phyloP scores from a whole-genome alignment of 2,888 invertebrate species.

The Drosophila yooni region DNA sequence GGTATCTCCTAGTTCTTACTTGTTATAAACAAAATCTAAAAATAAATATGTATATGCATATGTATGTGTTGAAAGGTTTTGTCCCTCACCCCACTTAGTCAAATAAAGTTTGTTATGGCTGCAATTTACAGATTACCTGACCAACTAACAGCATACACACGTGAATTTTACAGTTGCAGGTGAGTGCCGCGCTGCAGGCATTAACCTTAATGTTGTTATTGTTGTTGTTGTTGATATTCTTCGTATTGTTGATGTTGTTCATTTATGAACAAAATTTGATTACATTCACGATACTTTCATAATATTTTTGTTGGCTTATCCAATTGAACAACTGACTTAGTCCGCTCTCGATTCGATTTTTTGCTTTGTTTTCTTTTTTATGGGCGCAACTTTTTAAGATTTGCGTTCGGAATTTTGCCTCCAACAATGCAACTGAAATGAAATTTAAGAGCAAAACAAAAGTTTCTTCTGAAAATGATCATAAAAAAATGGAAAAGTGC shows the following conservation, averaged over 20 bases:
- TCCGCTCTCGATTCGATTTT: slow-evolving; percentile 9
- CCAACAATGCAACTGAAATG: slow-evolving; percentile 37
- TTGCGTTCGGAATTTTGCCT: slow-evolving; percentile 17
- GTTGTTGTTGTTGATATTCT: slow-evolving; percentile 6
- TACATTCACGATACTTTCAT: slow-evolving; percentile 43
- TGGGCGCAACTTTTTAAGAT: slow-evolving; percentile 42
- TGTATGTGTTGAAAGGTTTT: slow-evolving; percentile 3
- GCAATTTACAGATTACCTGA: slow-evolving; percentile 29
- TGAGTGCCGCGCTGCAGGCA: slow-evolving; percentile 1
- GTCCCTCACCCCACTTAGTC: background rate
- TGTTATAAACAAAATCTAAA: background rate
- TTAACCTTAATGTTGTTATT: slow-evolving; percentile 6
- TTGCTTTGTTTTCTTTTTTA: slow-evolving; percentile 25
- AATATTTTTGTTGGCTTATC: slow-evolving; percentile 38
- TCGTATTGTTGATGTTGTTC: background rate
- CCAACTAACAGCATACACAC: background rate
- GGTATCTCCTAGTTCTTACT: background rate
- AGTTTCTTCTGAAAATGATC: slow-evolving; percentile 40
- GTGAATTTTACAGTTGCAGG: slow-evolving; percentile 3
- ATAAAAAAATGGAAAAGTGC: slow-evolving; percentile 35
- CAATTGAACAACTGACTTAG: slow-evolving; percentile 55
- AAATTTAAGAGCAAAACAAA: slow-evolving; percentile 59
- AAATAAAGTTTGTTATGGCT: slow-evolving; percentile 19
- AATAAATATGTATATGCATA: background rate
- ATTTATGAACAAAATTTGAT: slow-evolving; percentile 47